These are phyloP conservation scores for Sialis lutaria DNA, from an alignment of 2,888 invertebrate species.

Conservation along the genomic window DNA sequence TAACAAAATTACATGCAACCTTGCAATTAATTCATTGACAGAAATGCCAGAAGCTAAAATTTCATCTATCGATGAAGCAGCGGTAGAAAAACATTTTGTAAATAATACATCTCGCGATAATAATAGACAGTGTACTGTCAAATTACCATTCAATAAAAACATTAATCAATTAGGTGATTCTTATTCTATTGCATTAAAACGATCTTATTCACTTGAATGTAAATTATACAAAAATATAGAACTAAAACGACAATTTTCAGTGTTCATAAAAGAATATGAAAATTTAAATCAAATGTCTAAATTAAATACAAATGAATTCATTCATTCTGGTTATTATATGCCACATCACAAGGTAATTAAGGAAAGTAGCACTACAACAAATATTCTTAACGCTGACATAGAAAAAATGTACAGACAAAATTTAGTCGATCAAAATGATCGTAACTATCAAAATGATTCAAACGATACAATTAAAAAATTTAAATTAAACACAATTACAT, in stretches of 20 bases:
- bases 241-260: conserved; percentile 7
- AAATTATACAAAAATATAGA: conserved; percentile 6
- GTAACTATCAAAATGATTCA: not conserved
- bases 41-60: not conserved
- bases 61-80: not conserved
- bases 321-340: conserved; percentile 2
- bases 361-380: too few relatives aligned
- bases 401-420: not conserved
- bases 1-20: not conserved
- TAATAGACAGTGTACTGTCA: not conserved
- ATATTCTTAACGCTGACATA: conserved; percentile 3
- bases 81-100: not conserved
- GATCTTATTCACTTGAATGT: conserved; percentile 8
- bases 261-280: conserved; percentile 9
- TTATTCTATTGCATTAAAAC: conserved; percentile 4
- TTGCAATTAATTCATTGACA: not conserved
- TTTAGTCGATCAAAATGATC: not conserved
- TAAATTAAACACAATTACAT: too few relatives aligned
- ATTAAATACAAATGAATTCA: not conserved
- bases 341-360: too few relatives aligned
- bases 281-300: conserved; percentile 7
- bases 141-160: not conserved
- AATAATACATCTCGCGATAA: not conserved
- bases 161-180: conserved; percentile 7
- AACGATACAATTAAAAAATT: not conserved